phyloP scores from a whole-genome alignment of 1,140 invertebrate genomes.

The Brachionus plicatilis region DNA sequence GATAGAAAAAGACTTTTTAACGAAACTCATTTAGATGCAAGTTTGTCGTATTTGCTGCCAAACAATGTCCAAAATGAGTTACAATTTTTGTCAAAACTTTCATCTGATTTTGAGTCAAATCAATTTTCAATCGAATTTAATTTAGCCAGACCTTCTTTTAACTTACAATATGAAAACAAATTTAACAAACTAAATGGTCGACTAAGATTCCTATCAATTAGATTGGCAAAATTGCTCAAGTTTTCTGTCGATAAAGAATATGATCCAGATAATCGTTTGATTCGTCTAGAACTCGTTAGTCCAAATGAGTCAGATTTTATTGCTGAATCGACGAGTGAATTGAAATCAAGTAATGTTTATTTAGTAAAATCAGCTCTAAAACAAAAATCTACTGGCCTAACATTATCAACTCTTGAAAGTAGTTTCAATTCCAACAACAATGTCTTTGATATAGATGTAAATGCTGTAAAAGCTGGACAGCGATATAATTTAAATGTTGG shows the following conservation, averaged over 20 bases:
- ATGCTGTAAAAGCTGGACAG: background rate
- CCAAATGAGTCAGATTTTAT: background rate
- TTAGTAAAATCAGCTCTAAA: background rate
- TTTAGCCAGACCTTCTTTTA: background rate
- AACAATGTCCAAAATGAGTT: constrained; percentile 33
- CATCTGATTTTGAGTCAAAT: background rate
- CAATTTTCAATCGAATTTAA: constrained; percentile 4
- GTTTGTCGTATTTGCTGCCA: background rate
- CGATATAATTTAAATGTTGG: background rate
- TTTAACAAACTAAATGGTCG: constrained; percentile 35
- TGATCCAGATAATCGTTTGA: constrained; percentile 28
- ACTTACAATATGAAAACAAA: constrained; percentile 21
- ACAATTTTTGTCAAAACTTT: background rate
- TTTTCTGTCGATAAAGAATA: constrained; percentile 39
- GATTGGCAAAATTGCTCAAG: background rate
- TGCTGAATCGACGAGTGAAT: background rate
- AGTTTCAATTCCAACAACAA: constrained; percentile 15
- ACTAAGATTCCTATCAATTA: background rate
- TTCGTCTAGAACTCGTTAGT: background rate
- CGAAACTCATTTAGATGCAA: background rate
- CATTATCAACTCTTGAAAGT: background rate
- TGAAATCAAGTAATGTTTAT: background rate
- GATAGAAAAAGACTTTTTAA: constrained; percentile 13
- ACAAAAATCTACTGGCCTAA: background rate
- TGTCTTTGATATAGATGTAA: background rate